Conservation (phyloP, 2,888 invertebrate species). For the Lypha dubia region DNA sequence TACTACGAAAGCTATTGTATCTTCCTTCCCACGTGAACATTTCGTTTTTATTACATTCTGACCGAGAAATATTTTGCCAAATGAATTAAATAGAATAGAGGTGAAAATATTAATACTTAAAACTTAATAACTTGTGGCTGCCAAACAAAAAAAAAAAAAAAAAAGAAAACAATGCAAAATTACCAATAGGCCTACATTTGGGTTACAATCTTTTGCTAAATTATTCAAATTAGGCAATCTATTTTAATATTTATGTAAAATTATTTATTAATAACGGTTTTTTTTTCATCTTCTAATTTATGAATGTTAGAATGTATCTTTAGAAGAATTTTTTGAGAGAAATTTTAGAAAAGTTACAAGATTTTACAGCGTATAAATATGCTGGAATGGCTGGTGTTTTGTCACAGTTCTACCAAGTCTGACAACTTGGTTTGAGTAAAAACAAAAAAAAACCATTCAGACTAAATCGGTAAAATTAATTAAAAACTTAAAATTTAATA, state of each 20-base stretch:
- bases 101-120: neutral
- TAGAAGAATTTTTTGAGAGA: conserved; percentile 30
- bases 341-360: conserved; percentile 41
- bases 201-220: neutral
- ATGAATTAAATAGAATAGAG: neutral
- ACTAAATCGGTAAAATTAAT: neutral
- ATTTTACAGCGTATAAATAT: conserved; percentile 63
- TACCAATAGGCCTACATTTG: neutral
- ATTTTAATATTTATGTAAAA: conserved; percentile 27
- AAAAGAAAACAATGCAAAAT: neutral
- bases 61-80: neutral
- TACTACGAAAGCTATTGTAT: neutral
- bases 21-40: neutral
- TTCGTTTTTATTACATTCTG: neutral
- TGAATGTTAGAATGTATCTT: conserved; percentile 8
- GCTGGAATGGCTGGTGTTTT: neutral
- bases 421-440: conserved; percentile 7
- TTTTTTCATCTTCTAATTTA: too few relatives aligned
- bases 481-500: neutral
- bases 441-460: neutral
- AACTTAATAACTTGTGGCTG: neutral
- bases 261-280: neutral
- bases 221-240: conserved; percentile 32
- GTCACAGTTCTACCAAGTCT: conserved; percentile 29
- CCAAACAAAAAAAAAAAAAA: too few relatives aligned